A percentile compares a stretch with the other conserved stretches of the same genome.
Evolutionary conservation across 2,888 invertebrate species (phyloP).

Genomic region (Andricus quercusramuli): DNA sequence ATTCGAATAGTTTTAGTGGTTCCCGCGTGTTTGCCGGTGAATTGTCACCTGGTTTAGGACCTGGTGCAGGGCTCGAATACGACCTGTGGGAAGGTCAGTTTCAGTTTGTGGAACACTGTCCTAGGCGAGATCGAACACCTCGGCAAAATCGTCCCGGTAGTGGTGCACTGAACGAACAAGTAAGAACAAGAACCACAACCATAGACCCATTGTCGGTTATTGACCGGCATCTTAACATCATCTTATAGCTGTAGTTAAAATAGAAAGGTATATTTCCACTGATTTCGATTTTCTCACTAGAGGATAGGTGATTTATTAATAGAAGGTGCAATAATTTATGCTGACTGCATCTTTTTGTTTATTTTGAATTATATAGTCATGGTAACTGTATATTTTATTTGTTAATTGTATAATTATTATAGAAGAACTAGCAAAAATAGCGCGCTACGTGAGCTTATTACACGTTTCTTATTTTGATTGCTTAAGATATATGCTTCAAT

Average conservation of each 20-base stretch:
- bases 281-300: not conserved
- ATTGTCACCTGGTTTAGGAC: constrained; percentile 44
- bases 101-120: constrained; percentile 86
- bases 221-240: constrained; percentile 6
- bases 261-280: constrained; percentile 28
- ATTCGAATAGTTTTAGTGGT: constrained; percentile 48
- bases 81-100: constrained; percentile 95
- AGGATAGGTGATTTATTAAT: constrained; percentile 11
- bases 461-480: too few relatives aligned
- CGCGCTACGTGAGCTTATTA: too few relatives aligned
- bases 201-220: constrained; percentile 27
- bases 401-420: not conserved
- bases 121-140: constrained; percentile 50
- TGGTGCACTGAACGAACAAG: constrained; percentile 82
- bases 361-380: not conserved
- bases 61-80: constrained; percentile 86
- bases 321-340: constrained; percentile 1
- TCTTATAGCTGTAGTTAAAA: constrained; percentile 16
- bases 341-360: not conserved
- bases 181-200: constrained; percentile 71
- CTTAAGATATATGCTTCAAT: too few relatives aligned
- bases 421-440: too few relatives aligned
- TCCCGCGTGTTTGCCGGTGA: constrained; percentile 37
- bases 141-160: constrained; percentile 63
- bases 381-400: not conserved